A percentile compares a stretch with the other conserved stretches of the same genome.
Evolutionary conservation across 2,797 vertebrate genomes (phyloP).

Genomic region (Sarcophilus harrisii): DNA sequence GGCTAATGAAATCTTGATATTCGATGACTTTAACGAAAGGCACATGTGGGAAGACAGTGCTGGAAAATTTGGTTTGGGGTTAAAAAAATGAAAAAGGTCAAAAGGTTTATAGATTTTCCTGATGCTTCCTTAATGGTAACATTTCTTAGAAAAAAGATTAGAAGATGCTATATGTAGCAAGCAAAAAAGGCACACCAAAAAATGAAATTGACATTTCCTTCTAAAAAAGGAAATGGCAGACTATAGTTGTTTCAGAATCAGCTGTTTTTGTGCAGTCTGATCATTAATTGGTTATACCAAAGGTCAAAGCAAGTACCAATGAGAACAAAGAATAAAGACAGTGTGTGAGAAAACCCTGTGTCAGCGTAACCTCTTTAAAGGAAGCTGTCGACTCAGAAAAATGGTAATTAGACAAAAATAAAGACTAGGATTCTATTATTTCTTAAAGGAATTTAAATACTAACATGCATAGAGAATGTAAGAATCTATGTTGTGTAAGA

Average conservation of each 20-base stretch:
- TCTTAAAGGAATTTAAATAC: background rate
- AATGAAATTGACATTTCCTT: background rate
- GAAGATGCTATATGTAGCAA: background rate
- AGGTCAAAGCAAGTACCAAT: background rate
- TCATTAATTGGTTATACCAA: background rate
- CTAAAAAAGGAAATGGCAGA: background rate
- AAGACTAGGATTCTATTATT: background rate
- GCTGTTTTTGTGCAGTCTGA: background rate
- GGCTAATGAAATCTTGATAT: background rate
- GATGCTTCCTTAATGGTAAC: background rate
- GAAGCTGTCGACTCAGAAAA: background rate
- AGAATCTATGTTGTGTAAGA: background rate
- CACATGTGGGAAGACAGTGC: background rate
- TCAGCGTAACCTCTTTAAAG: background rate
- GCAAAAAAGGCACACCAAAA: background rate
- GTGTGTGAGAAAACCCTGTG: background rate
- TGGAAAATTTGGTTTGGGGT: background rate
- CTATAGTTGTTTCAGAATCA: background rate
- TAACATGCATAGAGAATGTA: background rate
- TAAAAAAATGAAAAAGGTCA: background rate
- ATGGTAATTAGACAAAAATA: background rate
- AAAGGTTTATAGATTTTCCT: background rate
- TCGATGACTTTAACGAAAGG: background rate
- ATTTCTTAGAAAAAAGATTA: background rate
- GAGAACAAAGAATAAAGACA: background rate